These are phyloP conservation scores for Cydia fagiglandana DNA, from an alignment of 1,140 invertebrate species.

Conservation along the genomic window DNA sequence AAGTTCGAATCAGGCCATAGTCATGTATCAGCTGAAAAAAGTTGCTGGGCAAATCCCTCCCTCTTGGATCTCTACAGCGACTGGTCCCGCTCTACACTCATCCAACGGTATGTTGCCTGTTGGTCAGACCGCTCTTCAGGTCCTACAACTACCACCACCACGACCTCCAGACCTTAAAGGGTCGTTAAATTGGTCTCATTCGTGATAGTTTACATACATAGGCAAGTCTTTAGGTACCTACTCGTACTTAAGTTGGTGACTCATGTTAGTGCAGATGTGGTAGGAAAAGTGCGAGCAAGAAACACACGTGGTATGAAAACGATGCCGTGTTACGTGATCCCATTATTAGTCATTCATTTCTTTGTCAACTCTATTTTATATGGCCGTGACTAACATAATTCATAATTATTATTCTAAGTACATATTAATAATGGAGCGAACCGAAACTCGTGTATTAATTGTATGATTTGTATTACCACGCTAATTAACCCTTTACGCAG, in stretches of 20 bases:
- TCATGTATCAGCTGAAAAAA: no score
- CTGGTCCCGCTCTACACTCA: no score
- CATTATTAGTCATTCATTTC: conserved; percentile 29
- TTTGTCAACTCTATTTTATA: conserved; percentile 11
- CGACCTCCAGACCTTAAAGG: no score
- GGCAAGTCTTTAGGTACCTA: neutral
- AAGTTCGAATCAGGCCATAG: no score
- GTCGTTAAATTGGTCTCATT: neutral
- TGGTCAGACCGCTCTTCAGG: no score
- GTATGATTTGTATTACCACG: no score
- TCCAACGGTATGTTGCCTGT: no score
- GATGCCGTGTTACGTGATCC: conserved; percentile 24
- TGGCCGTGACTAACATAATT: neutral
- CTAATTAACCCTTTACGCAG: no score
- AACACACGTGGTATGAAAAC: conserved; percentile 10
- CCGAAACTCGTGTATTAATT: neutral
- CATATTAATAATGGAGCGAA: neutral
- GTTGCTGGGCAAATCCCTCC: no score
- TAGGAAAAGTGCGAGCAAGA: conserved; percentile 15
- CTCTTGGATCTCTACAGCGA: no score
- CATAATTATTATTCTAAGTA: neutral
- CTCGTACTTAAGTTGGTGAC: neutral
- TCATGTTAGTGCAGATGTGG: conserved; percentile 2
- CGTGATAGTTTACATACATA: neutral
- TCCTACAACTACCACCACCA: no score